Percentiles rank a stretch among this genome's conserved stretches.
Conservation (phyloP, 1,140 invertebrate genomes). For the Drosophila subpulchrella region DNA sequence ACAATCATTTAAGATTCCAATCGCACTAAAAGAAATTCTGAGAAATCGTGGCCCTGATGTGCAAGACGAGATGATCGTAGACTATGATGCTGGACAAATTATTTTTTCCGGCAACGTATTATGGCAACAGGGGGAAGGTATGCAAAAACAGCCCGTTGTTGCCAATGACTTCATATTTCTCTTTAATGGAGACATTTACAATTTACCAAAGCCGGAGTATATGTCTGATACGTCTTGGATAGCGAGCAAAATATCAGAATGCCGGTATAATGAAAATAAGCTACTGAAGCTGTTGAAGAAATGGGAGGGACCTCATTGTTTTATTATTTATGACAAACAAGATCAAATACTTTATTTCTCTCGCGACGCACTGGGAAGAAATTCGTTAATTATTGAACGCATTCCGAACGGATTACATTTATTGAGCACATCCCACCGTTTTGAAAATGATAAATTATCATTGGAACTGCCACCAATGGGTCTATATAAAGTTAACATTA, state of each 20-base stretch:
- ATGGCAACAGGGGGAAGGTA: slow-evolving; percentile 88
- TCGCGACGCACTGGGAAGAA: slow-evolving; percentile 93
- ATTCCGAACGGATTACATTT: slow-evolving; percentile 85
- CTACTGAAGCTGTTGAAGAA: slow-evolving; percentile 33
- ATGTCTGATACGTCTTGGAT: slow-evolving; percentile 58
- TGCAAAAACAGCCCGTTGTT: slow-evolving; percentile 87
- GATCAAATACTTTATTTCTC: slow-evolving; percentile 91
- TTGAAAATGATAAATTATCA: slow-evolving; percentile 56
- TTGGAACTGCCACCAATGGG: slow-evolving; percentile 89
- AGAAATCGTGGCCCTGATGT: slow-evolving; percentile 62
- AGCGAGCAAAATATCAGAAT: slow-evolving; percentile 27
- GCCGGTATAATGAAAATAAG: slow-evolving; percentile 16
- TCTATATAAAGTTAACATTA: slow-evolving; percentile 57
- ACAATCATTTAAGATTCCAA: background rate
- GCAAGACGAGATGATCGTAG: slow-evolving; percentile 12
- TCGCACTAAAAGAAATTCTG: slow-evolving; percentile 12
- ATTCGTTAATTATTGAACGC: slow-evolving; percentile 91
- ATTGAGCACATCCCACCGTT: slow-evolving; percentile 86
- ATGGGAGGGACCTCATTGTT: slow-evolving; percentile 93
- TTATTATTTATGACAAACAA: slow-evolving; percentile 91
- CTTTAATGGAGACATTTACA: slow-evolving; percentile 94
- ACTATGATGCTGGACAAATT: slow-evolving; percentile 23
- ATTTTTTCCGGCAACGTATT: slow-evolving; percentile 87
- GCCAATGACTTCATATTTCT: slow-evolving; percentile 87
- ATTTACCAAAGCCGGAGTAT: slow-evolving; percentile 74